phyloP scores from a whole-genome alignment of 1,140 invertebrate genomes.

The Drosophila sturtevanti region DNA sequence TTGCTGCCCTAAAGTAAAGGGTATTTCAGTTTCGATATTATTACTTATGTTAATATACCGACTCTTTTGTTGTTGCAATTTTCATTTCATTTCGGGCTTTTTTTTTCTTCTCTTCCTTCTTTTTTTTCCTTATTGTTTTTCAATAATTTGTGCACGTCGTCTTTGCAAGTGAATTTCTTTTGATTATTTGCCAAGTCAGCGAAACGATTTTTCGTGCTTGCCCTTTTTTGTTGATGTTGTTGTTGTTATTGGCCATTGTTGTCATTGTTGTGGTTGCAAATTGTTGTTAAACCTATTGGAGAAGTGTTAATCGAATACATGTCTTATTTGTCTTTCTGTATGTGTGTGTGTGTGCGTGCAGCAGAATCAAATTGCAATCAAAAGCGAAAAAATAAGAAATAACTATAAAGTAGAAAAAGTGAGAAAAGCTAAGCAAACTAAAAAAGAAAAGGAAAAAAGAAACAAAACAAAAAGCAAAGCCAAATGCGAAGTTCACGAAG shows the following conservation, averaged over 20 bases:
- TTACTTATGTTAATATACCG: neutral
- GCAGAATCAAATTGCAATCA: constrained; percentile 67
- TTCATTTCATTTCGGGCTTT: constrained; percentile 33
- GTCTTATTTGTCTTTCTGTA: constrained; percentile 9
- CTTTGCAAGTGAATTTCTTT: constrained; percentile 68
- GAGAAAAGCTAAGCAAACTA: constrained; percentile 13
- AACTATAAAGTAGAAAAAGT: constrained; percentile 15
- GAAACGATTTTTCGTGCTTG: constrained; percentile 31
- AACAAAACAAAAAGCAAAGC: constrained; percentile 44
- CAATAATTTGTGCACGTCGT: constrained; percentile 71
- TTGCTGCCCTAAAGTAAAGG: too few species aligned
- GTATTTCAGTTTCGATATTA: neutral
- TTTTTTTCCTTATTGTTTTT: constrained; percentile 62
- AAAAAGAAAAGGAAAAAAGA: constrained; percentile 13
- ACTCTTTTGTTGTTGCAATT: constrained; percentile 44
- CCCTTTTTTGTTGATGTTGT: constrained; percentile 42
- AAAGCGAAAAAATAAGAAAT: constrained; percentile 42
- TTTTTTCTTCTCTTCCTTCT: constrained; percentile 16
- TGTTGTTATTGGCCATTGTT: too few species aligned
- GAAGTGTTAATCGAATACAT: constrained; percentile 70
- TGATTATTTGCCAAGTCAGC: constrained; percentile 73
- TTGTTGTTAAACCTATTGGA: constrained; percentile 32
- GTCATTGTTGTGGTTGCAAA: constrained; percentile 14
- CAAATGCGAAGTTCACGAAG: constrained; percentile 67
- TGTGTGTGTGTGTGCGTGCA: constrained; percentile 37